phyloP scores from a whole-genome alignment of 2,797 vertebrate genomes.

The Parotocinclus haroldoi region DNA sequence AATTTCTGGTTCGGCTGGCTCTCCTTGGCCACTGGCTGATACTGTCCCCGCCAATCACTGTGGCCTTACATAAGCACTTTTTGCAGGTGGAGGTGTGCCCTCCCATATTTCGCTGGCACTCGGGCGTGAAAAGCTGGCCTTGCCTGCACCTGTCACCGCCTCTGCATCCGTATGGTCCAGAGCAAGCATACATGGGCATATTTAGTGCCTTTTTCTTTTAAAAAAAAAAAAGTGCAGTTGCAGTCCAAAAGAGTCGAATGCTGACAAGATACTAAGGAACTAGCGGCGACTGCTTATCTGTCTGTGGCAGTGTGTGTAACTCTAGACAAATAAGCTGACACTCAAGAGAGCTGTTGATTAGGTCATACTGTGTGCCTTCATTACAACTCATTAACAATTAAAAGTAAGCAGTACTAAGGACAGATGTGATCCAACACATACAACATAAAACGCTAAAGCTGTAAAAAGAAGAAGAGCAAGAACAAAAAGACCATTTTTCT shows the following conservation, averaged over 20 bases:
- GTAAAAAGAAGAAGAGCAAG: no score
- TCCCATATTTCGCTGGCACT: conserved; percentile 39
- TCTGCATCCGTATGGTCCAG: conserved; percentile 19
- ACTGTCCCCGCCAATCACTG: conserved; percentile 41
- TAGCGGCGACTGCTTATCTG: conserved; percentile 9
- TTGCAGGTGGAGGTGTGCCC: conserved; percentile 51
- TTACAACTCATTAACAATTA: conserved; percentile 74
- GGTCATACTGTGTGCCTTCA: conserved; percentile 68
- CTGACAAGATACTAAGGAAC: conserved; percentile 22
- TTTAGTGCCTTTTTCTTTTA: conserved; percentile 10
- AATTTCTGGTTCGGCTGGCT: conserved; percentile 40
- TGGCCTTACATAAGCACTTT: conserved; percentile 35
- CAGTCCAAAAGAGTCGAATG: neutral
- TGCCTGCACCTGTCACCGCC: conserved; percentile 38
- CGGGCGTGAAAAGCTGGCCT: conserved; percentile 28
- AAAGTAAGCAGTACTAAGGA: conserved; percentile 60
- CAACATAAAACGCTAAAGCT: no score
- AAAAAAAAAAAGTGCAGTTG: conserved; percentile 19
- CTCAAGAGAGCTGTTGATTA: conserved; percentile 65
- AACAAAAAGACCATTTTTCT: no score
- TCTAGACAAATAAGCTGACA: conserved; percentile 63
- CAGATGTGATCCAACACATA: conserved; percentile 32
- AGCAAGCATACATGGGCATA: conserved; percentile 20
- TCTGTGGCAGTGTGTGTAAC: conserved; percentile 44
- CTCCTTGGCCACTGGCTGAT: conserved; percentile 38